A percentile compares a stretch with the other conserved stretches of the same genome.
phyloP scores from a whole-genome alignment of 2,888 invertebrate species.

The Lasioglossum malachurum region DNA sequence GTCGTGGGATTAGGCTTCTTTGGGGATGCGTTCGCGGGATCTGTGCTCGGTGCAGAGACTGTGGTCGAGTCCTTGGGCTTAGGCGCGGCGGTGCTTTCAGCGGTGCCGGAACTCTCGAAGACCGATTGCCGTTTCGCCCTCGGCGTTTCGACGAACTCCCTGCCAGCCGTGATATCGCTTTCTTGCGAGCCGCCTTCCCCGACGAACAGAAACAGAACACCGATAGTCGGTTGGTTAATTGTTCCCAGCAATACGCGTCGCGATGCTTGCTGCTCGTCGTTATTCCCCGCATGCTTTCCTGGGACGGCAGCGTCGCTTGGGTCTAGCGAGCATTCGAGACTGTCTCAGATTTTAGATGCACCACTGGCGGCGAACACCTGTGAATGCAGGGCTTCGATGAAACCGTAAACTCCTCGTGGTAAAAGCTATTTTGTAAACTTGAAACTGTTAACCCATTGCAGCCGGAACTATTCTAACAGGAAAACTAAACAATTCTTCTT shows the following conservation, averaged over 20 bases:
- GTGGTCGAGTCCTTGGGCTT: constrained; percentile 18
- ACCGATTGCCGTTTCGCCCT: constrained; percentile 50
- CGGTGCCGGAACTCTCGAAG: constrained; percentile 1
- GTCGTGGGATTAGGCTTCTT: constrained; percentile 21
- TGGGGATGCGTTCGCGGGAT: neutral
- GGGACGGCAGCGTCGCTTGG: neutral
- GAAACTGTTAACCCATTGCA: too few relatives aligned
- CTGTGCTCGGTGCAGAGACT: constrained; percentile 2
- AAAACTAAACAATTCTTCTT: too few relatives aligned
- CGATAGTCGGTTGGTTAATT: constrained; percentile 41
- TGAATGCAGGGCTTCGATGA: too few relatives aligned
- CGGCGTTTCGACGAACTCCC: constrained; percentile 18
- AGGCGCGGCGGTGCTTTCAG: constrained; percentile 22
- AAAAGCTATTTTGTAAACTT: too few relatives aligned
- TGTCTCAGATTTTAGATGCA: neutral
- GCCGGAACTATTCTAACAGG: too few relatives aligned
- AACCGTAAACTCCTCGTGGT: too few relatives aligned
- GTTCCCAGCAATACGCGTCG: neutral
- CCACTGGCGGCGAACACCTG: neutral
- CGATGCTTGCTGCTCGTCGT: constrained; percentile 12
- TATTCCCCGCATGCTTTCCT: constrained; percentile 45
- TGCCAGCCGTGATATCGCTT: neutral
- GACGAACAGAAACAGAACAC: constrained; percentile 59
- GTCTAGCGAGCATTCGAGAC: neutral
- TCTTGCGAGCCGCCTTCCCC: constrained; percentile 51